Evolutionary conservation across 2,888 invertebrate species (phyloP).

Genomic region (Pheosia gnoma): DNA sequence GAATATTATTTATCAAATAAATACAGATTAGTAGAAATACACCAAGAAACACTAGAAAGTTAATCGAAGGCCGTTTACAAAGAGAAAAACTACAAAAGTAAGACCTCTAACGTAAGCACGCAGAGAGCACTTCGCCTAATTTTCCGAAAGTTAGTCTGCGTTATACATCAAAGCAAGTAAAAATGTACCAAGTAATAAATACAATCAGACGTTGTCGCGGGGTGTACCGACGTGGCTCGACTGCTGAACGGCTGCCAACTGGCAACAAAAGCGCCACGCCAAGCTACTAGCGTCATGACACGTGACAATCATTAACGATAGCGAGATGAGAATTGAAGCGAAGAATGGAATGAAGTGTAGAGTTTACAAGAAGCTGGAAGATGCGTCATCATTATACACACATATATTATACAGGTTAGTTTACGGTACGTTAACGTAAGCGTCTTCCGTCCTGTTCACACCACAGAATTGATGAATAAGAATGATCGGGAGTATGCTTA

Average conservation of each 20-base stretch:
- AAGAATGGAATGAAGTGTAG: too few species aligned
- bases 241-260: conserved; percentile 47
- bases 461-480: too few species aligned
- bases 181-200: conserved; percentile 21
- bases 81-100: not conserved
- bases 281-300: not conserved
- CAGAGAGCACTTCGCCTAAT: not conserved
- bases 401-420: too few species aligned
- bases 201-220: conserved; percentile 29
- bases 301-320: not conserved
- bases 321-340: too few species aligned
- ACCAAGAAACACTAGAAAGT: not conserved
- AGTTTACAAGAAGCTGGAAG: too few species aligned
- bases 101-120: not conserved
- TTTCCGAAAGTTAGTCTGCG: not conserved
- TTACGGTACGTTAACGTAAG: too few species aligned
- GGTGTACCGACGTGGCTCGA: conserved; percentile 19
- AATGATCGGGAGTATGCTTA: too few species aligned
- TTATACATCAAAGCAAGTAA: not conserved
- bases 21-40: too few species aligned
- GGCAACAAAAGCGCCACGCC: conserved; percentile 39
- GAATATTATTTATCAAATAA: too few species aligned
- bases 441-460: too few species aligned
- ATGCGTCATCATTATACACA: too few species aligned
- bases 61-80: not conserved